Conservation (phyloP, 2,113 vertebrate genomes). For the Lanius ludovicianus region DNA sequence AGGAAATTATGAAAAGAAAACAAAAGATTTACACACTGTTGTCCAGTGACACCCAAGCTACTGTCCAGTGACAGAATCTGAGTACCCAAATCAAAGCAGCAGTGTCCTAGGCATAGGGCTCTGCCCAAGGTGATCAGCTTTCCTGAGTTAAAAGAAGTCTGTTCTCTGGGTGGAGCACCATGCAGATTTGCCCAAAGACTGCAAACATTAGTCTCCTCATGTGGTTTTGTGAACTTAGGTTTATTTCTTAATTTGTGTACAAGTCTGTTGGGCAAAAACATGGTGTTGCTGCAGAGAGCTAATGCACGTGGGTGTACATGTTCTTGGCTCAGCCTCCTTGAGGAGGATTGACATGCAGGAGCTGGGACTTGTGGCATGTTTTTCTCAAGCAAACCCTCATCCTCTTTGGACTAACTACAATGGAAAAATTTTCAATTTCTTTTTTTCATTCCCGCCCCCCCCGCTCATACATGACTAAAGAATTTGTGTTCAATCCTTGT, state of each 20-base stretch:
- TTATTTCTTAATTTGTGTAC: slow-evolving; percentile 35
- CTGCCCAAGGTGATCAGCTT: background rate
- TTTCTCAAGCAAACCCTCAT: background rate
- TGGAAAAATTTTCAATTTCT: background rate
- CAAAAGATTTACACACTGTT: background rate
- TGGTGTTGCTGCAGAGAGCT: background rate
- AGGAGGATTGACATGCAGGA: background rate
- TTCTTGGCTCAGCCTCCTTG: slow-evolving; percentile 11
- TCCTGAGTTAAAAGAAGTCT: background rate
- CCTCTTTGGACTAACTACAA: background rate
- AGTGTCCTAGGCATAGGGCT: background rate
- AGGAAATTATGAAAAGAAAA: background rate
- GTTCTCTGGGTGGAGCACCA: background rate
- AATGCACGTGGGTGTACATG: background rate
- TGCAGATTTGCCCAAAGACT: background rate
- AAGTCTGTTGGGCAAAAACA: background rate
- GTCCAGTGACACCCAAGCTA: background rate
- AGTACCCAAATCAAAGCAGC: background rate
- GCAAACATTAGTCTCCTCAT: background rate
- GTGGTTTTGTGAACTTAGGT: slow-evolving; percentile 27
- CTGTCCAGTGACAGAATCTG: background rate
- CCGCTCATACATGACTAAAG: background rate
- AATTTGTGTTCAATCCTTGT: background rate
- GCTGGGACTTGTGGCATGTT: background rate
- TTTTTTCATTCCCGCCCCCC: rapidly evolving